Evolutionary conservation across 2,888 invertebrate species (phyloP), one percentile per base, ranked within the genome.

Genomic region (Drosophila tanythrix): DNA sequence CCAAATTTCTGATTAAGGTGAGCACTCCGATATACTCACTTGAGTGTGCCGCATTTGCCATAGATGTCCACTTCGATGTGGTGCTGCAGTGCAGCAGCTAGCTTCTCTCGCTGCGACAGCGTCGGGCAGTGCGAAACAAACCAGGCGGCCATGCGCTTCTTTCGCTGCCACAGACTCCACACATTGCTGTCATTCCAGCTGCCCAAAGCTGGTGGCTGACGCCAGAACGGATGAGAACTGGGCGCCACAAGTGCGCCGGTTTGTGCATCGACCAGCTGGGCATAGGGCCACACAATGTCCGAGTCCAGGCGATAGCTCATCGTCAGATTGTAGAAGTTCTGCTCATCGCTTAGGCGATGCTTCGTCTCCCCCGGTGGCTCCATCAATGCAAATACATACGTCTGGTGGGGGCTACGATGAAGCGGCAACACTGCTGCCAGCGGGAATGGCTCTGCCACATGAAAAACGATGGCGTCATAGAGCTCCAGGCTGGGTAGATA

Each of bases 1-100:
- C 18, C 8, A 15, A 25, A 21, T 10, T 46, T 25, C 25, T n/a
- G 1, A 2, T 18, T 2, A 27, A 6, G 7, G 13, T 21, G 1
- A 51, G 29, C 11, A 21, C 8, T 1, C 4, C n/a, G 0, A 43
- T n/a, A 13, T 36, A 67, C 88, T 82, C 64, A 94, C 82, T 81
- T 91, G 3, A 91, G 78, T 0, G 83, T 76, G 0, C 95, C 95
- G 88, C 96, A 96, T 1, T 83, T 87, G n/a, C 96, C 96, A 83
- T 94, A 96, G 27, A 96, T 93, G 87, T 96, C 95, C 18, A 96
- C 94, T 2, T 93, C 79, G 21, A 96, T 94, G 87, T 94, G 92
- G 70, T 94, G 94, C 55, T 94, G 92, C 51, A 97, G 90, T 70
- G 94, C 94, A 61, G 90, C 67, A 10, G 93, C 93, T 63, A 94